phyloP scores from a whole-genome alignment of 1,140 invertebrate species.

The Stegodyphus dumicola region DNA sequence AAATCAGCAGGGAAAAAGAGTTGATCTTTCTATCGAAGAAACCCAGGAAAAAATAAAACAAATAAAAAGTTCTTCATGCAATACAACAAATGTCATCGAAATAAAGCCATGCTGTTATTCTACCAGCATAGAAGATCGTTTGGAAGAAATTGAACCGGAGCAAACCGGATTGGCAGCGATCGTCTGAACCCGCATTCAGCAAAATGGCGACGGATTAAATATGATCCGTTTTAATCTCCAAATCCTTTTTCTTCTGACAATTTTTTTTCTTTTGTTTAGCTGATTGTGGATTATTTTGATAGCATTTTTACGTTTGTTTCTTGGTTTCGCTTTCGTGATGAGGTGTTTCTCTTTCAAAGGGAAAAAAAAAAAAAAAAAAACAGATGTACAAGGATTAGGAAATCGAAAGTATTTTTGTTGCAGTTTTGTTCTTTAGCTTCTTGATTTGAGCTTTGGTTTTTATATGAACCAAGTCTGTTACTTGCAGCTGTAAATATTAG shows the following conservation, averaged over 20 bases:
- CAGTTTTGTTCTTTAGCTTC: too few species aligned
- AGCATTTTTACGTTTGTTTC: background rate
- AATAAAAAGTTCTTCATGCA: conserved; percentile 4
- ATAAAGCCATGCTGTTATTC: conserved; percentile 42
- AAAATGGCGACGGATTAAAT: conserved; percentile 54
- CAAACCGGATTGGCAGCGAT: background rate
- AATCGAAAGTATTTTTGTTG: too few species aligned
- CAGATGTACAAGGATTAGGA: too few species aligned
- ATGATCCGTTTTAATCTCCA: conserved; percentile 55
- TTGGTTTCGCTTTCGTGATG: conserved; percentile 8
- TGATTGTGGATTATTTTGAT: conserved; percentile 40
- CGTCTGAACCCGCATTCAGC: conserved; percentile 16
- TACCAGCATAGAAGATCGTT: conserved; percentile 53
- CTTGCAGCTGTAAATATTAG: too few species aligned
- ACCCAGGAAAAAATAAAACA: background rate
- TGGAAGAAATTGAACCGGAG: conserved; percentile 34
- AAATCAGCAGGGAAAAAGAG: conserved; percentile 17
- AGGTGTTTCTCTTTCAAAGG: conserved; percentile 2
- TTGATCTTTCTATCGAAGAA: background rate
- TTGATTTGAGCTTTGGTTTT: too few species aligned
- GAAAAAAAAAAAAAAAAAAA: too few species aligned
- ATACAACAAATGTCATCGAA: conserved; percentile 51
- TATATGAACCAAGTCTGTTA: too few species aligned
- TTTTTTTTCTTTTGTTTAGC: conserved; percentile 3
- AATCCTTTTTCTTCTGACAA: conserved; percentile 23